phyloP scores from a whole-genome alignment of 1,140 invertebrate genomes.

The Pseudachorutes palmiensis region DNA sequence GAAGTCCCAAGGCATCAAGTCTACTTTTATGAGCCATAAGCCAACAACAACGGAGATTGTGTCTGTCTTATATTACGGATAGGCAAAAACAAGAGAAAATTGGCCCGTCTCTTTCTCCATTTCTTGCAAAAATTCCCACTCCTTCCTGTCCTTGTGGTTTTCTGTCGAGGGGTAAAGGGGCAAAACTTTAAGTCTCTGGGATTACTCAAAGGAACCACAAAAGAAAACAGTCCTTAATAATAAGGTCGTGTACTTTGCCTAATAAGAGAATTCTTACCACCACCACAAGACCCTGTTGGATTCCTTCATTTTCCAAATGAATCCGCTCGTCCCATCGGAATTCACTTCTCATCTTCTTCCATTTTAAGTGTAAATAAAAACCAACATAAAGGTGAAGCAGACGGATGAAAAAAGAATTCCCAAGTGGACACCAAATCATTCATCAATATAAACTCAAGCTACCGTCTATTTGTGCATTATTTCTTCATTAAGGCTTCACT shows the following conservation, averaged over 20 bases:
- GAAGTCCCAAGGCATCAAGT: slow-evolving; percentile 4
- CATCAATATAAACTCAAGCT: too few species aligned
- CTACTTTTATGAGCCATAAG: slow-evolving; percentile 3
- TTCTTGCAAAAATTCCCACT: not conserved
- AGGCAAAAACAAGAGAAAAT: not conserved
- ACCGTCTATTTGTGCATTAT: too few species aligned
- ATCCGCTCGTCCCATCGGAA: not conserved
- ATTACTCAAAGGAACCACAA: too few species aligned
- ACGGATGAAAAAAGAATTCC: too few species aligned
- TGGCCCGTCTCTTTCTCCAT: not conserved
- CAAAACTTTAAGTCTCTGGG: too few species aligned
- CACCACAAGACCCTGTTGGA: not conserved
- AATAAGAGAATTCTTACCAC: not conserved
- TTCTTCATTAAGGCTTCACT: too few species aligned
- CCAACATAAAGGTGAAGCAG: too few species aligned
- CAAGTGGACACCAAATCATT: too few species aligned
- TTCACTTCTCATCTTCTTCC: too few species aligned
- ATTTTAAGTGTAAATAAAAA: too few species aligned
- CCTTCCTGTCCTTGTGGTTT: not conserved
- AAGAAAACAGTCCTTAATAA: not conserved
- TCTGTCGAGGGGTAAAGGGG: not conserved
- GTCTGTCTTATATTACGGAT: too few species aligned
- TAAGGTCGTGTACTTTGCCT: not conserved
- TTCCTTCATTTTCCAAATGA: not conserved
- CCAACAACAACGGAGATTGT: not conserved